Base-by-base conservation (phyloP, 2,888 invertebrate species). In the Cheilosia pagana region DNA sequence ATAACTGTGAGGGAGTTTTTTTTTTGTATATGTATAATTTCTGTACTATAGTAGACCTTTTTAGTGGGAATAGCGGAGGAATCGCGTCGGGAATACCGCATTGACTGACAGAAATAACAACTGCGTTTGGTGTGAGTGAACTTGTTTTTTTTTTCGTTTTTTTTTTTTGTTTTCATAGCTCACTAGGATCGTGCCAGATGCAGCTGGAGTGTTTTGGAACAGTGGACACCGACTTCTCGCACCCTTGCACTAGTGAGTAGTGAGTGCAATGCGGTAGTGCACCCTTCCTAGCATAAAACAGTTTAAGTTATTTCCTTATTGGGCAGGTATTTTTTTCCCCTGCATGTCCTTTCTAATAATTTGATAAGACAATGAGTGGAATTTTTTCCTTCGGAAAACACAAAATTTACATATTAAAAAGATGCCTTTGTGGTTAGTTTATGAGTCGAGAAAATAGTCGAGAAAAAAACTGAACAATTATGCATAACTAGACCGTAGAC, bases 131-230 rank as follows among this genome's bases (percentile, higher is more conserved):
- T 67, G 70, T 85, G 81, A 85, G 85, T 70, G 85, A 85, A 75
- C 75, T 75, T n/a, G 48, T 19, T 23, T 19, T 65, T 62, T 45
- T 39, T 23, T 65, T 50, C n/a, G 48, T 19, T 23, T 19, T 65
- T 62, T 45, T 39, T 23, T 65, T 50, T 50, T 71, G n/a, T 75
- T 50, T 71, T 76, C 81, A 76, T 85, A 81, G 85, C 81, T 76
- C 71, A 81, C 85, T 85, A 62, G 81, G 81, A 81, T 76, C 75
- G 85, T 75, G 75, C 71, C 79, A 85, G 75, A 81, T 79, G 85
- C 85, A 85, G 75, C 85, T 85, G 85, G 81, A 76, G 81, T 81
- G 85, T 81, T 76, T 85, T 85, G 85, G 81, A 81, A 81, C 31
- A 85, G 79, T 83, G 83, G 83, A 79, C 83, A 83, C 74, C 68